Evolutionary conservation across 2,113 vertebrate species (phyloP).

Genomic region (Piaya cayana): DNA sequence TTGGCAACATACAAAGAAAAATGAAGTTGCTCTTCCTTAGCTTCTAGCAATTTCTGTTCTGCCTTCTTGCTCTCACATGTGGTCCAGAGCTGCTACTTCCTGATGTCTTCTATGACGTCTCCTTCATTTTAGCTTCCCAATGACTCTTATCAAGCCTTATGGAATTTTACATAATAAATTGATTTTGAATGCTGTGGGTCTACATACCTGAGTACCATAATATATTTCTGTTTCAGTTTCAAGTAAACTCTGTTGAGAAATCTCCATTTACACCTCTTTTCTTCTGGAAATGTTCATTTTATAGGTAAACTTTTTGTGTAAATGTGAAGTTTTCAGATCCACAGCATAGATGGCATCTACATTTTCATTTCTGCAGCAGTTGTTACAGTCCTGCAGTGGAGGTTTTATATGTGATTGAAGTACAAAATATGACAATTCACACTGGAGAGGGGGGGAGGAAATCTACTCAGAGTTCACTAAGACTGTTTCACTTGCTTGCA

Average conservation of each 20-base stretch:
- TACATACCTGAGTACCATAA: not conserved
- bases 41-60: not conserved
- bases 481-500: not conserved
- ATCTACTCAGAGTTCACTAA: not conserved
- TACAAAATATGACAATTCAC: not conserved
- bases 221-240: not conserved
- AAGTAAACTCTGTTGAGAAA: not conserved
- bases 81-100: not conserved
- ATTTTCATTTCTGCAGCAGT: not conserved
- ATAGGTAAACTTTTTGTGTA: not conserved
- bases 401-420: not conserved
- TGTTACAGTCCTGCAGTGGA: not conserved
- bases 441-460: not conserved
- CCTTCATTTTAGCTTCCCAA: not conserved
- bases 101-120: not conserved
- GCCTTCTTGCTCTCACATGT: not conserved
- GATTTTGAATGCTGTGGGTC: not conserved
- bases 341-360: not conserved
- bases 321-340: not conserved
- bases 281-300: not conserved
- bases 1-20: accelerated
- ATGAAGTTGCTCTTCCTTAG: not conserved
- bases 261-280: not conserved
- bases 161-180: not conserved
- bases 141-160: not conserved